Percentiles rank a stretch among this genome's conserved stretches.
Evolutionary conservation across 2,113 vertebrate species (phyloP).

Genomic region (Columba janthina): DNA sequence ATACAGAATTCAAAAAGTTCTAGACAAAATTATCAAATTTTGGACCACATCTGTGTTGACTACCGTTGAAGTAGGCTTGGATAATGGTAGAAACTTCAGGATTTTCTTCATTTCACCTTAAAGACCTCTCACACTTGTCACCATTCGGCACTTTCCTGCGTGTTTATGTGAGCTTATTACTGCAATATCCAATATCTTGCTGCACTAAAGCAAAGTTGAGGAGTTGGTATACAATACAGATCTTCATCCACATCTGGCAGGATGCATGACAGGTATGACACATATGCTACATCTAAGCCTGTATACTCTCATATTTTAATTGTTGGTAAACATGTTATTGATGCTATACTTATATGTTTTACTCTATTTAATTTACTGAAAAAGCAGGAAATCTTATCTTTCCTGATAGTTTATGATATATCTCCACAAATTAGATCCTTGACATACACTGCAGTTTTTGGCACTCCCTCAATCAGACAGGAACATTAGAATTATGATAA

Average conservation of each 20-base stretch:
- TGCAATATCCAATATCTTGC: neutral
- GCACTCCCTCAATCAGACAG: neutral
- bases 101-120: neutral
- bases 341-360: neutral
- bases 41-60: neutral
- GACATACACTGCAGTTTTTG: neutral
- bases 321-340: neutral
- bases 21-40: neutral
- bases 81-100: neutral
- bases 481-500: neutral
- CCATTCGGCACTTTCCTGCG: neutral
- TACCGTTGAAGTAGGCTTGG: neutral
- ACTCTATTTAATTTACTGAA: slow-evolving; percentile 19
- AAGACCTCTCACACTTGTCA: neutral
- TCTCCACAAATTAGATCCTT: neutral
- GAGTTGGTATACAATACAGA: neutral
- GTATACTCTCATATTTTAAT: neutral
- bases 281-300: neutral
- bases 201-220: neutral
- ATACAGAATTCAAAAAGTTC: neutral
- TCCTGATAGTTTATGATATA: neutral
- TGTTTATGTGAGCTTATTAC: neutral
- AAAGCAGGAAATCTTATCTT: neutral
- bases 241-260: neutral
- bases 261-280: neutral